Conservation (phyloP, 2,797 vertebrate species). For the Chrysocyon brachyurus region DNA sequence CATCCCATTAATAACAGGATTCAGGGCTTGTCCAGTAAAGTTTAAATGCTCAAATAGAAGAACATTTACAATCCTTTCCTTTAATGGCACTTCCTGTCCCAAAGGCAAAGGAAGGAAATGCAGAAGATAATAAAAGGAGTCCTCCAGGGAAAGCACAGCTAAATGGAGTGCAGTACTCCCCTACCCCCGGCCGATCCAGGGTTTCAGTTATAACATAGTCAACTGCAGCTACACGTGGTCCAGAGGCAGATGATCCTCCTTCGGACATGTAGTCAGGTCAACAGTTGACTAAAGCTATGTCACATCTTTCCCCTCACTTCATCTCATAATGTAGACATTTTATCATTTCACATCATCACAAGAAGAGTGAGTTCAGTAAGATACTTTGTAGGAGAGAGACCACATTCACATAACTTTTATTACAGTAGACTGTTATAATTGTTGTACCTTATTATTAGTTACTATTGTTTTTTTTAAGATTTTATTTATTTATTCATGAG, state of each 20-base stretch:
- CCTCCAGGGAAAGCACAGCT: background rate
- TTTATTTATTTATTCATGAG: too few relatives aligned
- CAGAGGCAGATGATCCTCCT: background rate
- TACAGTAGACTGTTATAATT: background rate
- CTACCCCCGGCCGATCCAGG: background rate
- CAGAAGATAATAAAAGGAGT: background rate
- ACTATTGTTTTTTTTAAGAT: background rate
- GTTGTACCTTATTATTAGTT: background rate
- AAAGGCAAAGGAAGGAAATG: background rate
- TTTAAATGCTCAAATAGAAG: background rate
- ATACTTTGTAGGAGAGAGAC: background rate
- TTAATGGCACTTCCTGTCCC: background rate
- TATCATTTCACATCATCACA: background rate
- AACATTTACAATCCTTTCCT: background rate
- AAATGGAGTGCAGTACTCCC: background rate
- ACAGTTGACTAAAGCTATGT: background rate
- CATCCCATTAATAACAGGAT: background rate
- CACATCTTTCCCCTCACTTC: background rate
- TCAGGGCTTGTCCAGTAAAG: background rate
- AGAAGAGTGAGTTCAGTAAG: background rate
- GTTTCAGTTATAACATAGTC: background rate
- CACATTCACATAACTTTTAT: background rate
- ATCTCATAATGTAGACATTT: background rate
- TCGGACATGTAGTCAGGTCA: background rate
- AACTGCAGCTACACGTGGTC: background rate